phyloP scores from a whole-genome alignment of 2,888 invertebrate genomes.

The Apodemia hepburni region DNA sequence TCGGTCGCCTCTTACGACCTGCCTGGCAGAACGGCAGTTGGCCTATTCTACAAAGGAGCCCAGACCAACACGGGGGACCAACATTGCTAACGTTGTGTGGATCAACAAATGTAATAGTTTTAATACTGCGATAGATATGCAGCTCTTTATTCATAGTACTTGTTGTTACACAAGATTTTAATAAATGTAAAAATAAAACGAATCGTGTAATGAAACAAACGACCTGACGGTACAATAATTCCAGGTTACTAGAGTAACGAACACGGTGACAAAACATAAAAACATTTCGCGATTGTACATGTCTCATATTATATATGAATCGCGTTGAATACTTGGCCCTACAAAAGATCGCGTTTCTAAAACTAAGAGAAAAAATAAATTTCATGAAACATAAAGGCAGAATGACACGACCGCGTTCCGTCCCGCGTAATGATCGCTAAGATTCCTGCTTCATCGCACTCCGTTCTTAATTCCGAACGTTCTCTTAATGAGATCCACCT shows the following conservation, averaged over 20 bases:
- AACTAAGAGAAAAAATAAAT: constrained; percentile 37
- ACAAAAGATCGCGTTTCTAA: constrained; percentile 37
- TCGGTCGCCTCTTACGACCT: too few species aligned
- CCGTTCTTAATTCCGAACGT: constrained; percentile 68
- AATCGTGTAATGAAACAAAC: not conserved
- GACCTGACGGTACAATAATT: constrained; percentile 11
- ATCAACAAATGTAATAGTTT: too few species aligned
- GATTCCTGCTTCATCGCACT: constrained; percentile 68
- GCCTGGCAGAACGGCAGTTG: too few species aligned
- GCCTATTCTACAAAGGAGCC: too few species aligned
- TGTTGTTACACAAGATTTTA: not conserved
- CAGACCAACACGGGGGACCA: too few species aligned
- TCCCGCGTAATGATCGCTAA: constrained; percentile 73
- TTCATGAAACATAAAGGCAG: constrained; percentile 38
- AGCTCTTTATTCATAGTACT: too few species aligned
- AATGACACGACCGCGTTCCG: constrained; percentile 43
- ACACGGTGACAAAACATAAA: constrained; percentile 22
- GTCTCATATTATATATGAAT: constrained; percentile 27
- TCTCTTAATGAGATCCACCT: constrained; percentile 76
- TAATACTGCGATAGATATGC: too few species aligned
- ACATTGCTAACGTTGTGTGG: too few species aligned
- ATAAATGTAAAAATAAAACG: not conserved
- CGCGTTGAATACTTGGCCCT: constrained; percentile 32
- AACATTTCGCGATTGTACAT: constrained; percentile 23
- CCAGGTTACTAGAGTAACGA: constrained; percentile 23